Evolutionary conservation across 2,888 invertebrate genomes (phyloP), one percentile per base, ranked within the genome.

Genomic region (Sipha maydis): DNA sequence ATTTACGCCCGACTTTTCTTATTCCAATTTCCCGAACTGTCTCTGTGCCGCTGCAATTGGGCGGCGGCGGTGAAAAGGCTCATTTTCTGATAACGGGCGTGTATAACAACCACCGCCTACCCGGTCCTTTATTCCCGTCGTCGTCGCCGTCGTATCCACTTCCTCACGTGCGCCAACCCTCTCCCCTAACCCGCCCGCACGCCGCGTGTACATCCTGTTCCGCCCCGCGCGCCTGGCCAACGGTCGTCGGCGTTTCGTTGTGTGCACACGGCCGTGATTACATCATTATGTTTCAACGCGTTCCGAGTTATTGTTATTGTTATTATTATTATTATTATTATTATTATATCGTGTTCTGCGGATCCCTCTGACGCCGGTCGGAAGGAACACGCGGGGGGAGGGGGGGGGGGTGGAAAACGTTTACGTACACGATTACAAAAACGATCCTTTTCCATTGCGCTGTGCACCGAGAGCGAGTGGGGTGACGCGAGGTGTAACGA

Each of bases 1-100:
- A 90, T 90, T 90, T 90, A 90, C 90, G 90, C 90, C 90, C 90
- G 90, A 90, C 90, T 90, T 90, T 90, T 90, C 90, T 90, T 90
- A 90, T 90, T 90, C 90, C 90, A 90, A 90, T 90, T 90, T 90
- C 90, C 90, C 90, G 90, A 88, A 89, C 90, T 90, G 90, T 90
- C 90, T 89, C 34, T 9, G 67, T 61, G 25, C 48, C 77, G 31
- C 61, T 83, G 89, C 78, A 41, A 34, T 78, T 61, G 69, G 28
- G 19, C 11, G 77, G 89, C 80, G 90, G 89, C 85, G 84, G 86
- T 89, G 83, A 76, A 90, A 90, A 90, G 90, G 90, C 90, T 90
- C 90, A 90, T 90, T 90, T 90, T 90, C 90, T 90, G 90, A 90
- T 90, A 90, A 90, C 90, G 78, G 48, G 48, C 14, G 48, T 48